A percentile compares a stretch with the other conserved stretches of the same genome.
These are phyloP conservation scores for Psittacula derbiana DNA, from an alignment of 2,797 vertebrate species.

Conservation along the genomic window DNA sequence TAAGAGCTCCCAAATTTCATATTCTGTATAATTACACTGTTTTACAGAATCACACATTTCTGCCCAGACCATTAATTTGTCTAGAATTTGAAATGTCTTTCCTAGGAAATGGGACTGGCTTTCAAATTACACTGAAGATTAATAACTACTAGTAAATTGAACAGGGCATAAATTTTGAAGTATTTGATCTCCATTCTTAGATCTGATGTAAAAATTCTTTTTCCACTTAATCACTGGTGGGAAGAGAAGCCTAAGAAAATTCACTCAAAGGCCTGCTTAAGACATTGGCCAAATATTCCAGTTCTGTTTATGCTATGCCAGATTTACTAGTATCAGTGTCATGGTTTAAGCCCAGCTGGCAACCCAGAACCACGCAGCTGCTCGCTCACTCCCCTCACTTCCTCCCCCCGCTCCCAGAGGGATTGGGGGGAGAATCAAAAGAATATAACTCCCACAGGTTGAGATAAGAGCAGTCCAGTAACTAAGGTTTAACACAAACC, in stretches of 20 bases:
- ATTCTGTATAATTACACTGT: not conserved
- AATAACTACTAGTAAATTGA: not conserved
- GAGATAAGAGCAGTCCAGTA: no score
- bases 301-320: not conserved
- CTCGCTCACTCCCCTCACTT: no score
- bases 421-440: no score
- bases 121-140: not conserved
- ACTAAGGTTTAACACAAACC: no score
- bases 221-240: not conserved
- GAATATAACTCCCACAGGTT: no score
- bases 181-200: not conserved
- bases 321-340: not conserved
- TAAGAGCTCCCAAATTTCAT: not conserved
- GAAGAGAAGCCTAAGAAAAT: not conserved
- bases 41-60: not conserved
- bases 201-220: not conserved
- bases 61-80: not conserved
- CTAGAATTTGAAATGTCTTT: not conserved
- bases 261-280: not conserved
- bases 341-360: no score
- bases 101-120: not conserved
- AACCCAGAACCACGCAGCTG: no score
- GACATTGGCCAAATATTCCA: not conserved
- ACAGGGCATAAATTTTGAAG: not conserved
- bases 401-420: no score